Conservation (phyloP, 2,113 vertebrate genomes). For the Eurystomus gularis region DNA sequence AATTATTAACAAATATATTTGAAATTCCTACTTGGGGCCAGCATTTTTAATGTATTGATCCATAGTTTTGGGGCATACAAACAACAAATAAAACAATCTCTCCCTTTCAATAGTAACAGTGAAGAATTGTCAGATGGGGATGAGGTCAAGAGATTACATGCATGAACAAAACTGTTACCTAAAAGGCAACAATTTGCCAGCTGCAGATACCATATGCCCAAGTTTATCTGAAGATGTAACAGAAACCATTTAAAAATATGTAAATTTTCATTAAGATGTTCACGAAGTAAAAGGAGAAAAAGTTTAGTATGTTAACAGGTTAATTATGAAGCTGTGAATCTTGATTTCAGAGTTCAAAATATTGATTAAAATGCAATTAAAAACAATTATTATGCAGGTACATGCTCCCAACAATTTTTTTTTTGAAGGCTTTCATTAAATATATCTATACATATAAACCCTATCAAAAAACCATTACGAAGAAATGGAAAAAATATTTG, state of each 20-base stretch:
- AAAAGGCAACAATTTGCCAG: background rate
- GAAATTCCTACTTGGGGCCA: background rate
- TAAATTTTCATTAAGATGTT: background rate
- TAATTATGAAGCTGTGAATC: background rate
- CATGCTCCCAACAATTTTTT: background rate
- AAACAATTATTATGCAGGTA: background rate
- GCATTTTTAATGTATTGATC: background rate
- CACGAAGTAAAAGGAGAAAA: background rate
- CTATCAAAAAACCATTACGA: background rate
- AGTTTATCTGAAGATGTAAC: background rate
- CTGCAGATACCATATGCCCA: background rate
- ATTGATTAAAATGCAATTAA: background rate
- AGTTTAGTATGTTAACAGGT: background rate
- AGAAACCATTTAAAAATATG: background rate
- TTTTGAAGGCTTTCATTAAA: background rate
- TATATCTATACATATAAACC: background rate
- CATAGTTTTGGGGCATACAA: background rate
- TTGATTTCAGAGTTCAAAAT: background rate
- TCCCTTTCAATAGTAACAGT: background rate
- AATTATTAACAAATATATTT: background rate
- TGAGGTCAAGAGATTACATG: background rate
- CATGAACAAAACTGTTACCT: background rate
- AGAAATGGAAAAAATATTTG: background rate
- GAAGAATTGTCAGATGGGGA: background rate
- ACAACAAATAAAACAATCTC: background rate